Conservation (phyloP, 2,113 vertebrate species). For the Trichomycterus rosablanca region DNA sequence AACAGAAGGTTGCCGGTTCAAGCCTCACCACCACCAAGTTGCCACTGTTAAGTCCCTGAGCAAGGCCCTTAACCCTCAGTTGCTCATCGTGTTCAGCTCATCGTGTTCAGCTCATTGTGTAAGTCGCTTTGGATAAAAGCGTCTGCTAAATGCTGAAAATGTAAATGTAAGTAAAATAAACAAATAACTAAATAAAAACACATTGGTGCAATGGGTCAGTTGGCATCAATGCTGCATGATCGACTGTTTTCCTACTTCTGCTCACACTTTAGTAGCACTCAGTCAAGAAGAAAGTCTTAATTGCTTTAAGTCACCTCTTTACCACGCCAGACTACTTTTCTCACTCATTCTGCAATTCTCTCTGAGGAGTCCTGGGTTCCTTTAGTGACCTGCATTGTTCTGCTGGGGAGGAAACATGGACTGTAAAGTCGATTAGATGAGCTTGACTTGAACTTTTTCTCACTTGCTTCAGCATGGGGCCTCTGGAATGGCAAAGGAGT, state of each 20-base stretch:
- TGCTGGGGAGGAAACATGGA: constrained; percentile 2
- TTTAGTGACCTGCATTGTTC: constrained; percentile 17
- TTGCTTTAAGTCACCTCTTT: constrained; percentile 30
- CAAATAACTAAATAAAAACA: too few species aligned
- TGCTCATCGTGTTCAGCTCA: too few species aligned
- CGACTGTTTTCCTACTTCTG: constrained; percentile 7
- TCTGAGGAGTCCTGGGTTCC: constrained; percentile 1
- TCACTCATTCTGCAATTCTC: neutral
- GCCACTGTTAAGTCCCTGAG: too few species aligned
- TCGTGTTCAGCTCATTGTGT: too few species aligned
- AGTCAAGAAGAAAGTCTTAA: constrained; percentile 20
- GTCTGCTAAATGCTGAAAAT: too few species aligned
- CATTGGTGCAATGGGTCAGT: constrained; percentile 1
- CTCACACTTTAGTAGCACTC: neutral
- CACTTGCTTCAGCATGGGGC: constrained; percentile 12
- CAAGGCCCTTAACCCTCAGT: too few species aligned
- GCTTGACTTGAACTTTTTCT: constrained; percentile 14
- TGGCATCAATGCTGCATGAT: neutral
- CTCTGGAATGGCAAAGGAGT: constrained; percentile 21
- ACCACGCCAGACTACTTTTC: constrained; percentile 7
- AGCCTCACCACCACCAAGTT: too few species aligned
- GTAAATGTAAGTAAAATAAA: too few species aligned
- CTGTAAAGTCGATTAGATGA: constrained; percentile 23
- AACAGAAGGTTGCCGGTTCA: too few species aligned
- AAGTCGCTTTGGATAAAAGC: too few species aligned